Conservation (phyloP, 2,797 vertebrate species). For the Coregonus suidteri region DNA sequence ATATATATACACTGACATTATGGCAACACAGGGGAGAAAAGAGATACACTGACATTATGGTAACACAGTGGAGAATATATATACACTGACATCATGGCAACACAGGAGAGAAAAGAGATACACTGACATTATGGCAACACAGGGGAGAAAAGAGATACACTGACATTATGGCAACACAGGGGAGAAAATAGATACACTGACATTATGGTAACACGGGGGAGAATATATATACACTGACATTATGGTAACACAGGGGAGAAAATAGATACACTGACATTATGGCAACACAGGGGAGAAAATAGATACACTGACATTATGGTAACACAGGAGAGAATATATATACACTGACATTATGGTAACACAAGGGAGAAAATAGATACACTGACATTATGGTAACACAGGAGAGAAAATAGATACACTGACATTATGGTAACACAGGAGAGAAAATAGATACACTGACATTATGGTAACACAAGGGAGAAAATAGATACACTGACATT, state of each 20-base stretch:
- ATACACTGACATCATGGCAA: conserved; percentile 64
- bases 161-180: conserved; percentile 68
- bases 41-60: conserved; percentile 70
- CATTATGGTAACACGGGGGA: conserved; percentile 64
- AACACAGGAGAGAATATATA: conserved; percentile 23
- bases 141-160: conserved; percentile 48
- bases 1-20: too few species aligned
- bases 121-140: conserved; percentile 70
- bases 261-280: conserved; percentile 69
- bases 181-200: conserved; percentile 55
- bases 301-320: conserved; percentile 71
- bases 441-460: conserved; percentile 56
- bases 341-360: conserved; percentile 73
- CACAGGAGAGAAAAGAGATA: conserved; percentile 35
- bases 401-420: conserved; percentile 51
- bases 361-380: conserved; percentile 40
- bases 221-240: conserved; percentile 62
- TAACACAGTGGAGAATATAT: conserved; percentile 30
- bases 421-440: conserved; percentile 68
- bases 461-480: conserved; percentile 63
- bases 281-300: conserved; percentile 42
- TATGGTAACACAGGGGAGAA: conserved; percentile 56
- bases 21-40: too few species aligned
- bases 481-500: conserved; percentile 64
- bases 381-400: conserved; percentile 69